Evolutionary conservation across 2,113 vertebrate species (phyloP).

Genomic region (Xyliphius kryptos): DNA sequence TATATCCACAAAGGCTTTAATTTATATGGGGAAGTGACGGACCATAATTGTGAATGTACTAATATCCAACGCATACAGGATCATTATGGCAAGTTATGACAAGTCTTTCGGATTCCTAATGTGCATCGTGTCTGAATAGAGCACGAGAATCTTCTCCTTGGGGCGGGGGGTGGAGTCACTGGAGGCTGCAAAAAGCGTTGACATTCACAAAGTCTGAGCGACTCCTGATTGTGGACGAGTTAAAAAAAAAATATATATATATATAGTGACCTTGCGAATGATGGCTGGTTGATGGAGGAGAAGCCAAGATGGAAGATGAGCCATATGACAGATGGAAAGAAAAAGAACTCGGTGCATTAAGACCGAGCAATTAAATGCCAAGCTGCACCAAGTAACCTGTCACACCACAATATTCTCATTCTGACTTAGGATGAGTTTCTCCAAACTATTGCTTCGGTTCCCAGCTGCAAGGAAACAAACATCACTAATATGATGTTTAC

Average conservation of each 20-base stretch:
- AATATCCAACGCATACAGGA: conserved; percentile 34
- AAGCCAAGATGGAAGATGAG: conserved; percentile 18
- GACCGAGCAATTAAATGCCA: conserved; percentile 35
- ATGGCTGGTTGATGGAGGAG: conserved; percentile 30
- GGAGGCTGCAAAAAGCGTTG: conserved; percentile 24
- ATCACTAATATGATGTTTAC: conserved; percentile 22
- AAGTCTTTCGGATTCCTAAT: conserved; percentile 33
- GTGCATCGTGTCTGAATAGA: conserved; percentile 39
- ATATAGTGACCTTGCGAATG: conserved; percentile 37
- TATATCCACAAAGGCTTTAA: too few relatives aligned
- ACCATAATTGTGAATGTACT: conserved; percentile 25
- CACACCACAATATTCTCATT: too few relatives aligned
- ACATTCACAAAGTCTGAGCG: conserved; percentile 23
- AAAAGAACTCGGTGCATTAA: conserved; percentile 29
- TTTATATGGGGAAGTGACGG: too few relatives aligned
- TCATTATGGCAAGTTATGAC: conserved; percentile 26
- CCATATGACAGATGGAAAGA: conserved; percentile 38
- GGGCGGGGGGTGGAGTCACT: conserved; percentile 25
- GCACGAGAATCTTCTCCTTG: conserved; percentile 21
- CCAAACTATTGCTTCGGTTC: conserved; percentile 10
- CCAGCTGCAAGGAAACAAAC: too few relatives aligned
- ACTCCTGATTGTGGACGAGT: conserved; percentile 31
- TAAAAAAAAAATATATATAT: too few relatives aligned
- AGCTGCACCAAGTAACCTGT: too few relatives aligned
- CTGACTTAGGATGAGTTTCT: conserved; percentile 22